Evolutionary conservation across 2,797 vertebrate genomes (phyloP).

Genomic region (Orientallactaga sibirica): DNA sequence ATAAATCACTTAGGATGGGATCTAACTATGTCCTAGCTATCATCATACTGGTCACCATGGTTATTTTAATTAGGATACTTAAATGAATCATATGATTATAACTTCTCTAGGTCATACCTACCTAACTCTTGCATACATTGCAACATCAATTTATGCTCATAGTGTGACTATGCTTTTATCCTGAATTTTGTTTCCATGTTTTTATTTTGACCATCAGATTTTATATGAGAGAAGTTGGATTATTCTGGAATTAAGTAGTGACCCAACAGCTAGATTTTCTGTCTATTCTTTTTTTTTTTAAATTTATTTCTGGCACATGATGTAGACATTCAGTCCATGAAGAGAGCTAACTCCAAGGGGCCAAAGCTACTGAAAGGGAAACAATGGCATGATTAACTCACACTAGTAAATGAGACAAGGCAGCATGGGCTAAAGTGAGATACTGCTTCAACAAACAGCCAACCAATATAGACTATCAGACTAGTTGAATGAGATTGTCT

Average conservation of each 20-base stretch:
- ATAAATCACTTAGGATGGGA: neutral
- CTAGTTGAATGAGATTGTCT: neutral
- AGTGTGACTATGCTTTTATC: neutral
- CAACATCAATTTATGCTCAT: neutral
- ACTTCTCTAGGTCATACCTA: neutral
- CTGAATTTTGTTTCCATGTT: neutral
- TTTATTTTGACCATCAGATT: slow-evolving; percentile 1
- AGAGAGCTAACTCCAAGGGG: neutral
- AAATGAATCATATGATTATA: neutral
- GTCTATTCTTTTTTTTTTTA: neutral
- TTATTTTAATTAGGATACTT: neutral
- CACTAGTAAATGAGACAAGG: neutral
- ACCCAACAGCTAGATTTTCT: neutral
- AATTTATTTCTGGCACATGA: neutral
- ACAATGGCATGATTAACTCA: neutral
- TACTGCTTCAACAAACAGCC: too few relatives aligned
- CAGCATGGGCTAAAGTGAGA: too few relatives aligned
- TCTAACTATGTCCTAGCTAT: neutral
- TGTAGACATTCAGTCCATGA: neutral
- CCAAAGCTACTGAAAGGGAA: neutral
- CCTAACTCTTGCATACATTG: slow-evolving; percentile 5
- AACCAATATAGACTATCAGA: neutral
- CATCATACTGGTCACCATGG: too few relatives aligned
- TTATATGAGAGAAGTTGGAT: neutral
- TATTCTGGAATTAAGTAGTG: neutral